These are phyloP conservation scores for Cheiracanthium punctorium DNA, from an alignment of 2,888 invertebrate species.

Conservation along the genomic window DNA sequence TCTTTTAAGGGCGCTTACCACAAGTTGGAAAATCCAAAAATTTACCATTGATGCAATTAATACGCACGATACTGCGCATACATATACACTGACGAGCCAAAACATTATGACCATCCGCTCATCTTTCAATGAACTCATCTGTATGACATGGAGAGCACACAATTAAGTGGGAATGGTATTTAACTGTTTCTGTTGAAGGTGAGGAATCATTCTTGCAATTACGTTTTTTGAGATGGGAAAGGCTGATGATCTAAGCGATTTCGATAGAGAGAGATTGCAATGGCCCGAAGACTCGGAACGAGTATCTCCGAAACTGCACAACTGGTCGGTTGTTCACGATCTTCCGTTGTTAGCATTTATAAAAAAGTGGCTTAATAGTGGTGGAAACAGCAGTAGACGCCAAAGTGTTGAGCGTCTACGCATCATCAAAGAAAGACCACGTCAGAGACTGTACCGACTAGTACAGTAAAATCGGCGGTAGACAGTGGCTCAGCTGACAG, in stretches of 20 bases:
- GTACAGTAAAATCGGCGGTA: not conserved
- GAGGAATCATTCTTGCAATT: not conserved
- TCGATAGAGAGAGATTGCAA: not conserved
- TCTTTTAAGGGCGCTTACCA: too few species aligned
- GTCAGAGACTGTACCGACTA: not conserved
- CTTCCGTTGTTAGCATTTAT: not conserved
- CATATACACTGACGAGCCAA: too few species aligned
- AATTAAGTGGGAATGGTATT: not conserved
- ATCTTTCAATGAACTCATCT: not conserved
- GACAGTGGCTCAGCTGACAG: not conserved
- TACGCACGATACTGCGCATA: too few species aligned
- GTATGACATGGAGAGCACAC: not conserved
- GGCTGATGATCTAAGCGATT: not conserved
- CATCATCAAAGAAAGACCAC: too few species aligned
- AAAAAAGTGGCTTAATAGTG: too few species aligned
- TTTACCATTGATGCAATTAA: too few species aligned
- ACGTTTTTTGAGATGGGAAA: not conserved
- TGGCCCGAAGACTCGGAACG: not conserved
- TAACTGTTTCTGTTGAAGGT: not conserved
- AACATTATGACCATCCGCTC: not conserved
- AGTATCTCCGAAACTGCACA: conserved; percentile 3
- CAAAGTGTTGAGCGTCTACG: too few species aligned
- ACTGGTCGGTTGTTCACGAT: not conserved
- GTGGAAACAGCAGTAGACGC: too few species aligned
- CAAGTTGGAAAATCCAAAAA: too few species aligned